Conservation (phyloP, 92 coral and sea anemone species). For the Epizoanthus ramosus region DNA sequence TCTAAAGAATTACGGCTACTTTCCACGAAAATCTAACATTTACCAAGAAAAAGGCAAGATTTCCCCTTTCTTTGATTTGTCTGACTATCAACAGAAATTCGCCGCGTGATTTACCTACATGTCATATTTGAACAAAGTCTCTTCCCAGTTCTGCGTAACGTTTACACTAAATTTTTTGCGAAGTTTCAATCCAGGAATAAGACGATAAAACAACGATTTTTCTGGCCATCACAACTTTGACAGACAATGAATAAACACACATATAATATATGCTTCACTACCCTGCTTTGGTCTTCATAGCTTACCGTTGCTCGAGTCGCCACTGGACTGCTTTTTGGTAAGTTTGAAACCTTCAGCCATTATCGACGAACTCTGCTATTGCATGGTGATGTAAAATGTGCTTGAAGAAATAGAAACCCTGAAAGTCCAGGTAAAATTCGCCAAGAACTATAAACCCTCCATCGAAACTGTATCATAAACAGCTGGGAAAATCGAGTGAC, state of each 20-base stretch:
- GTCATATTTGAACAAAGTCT: neutral
- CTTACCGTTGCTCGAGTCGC: slow-evolving; percentile 77
- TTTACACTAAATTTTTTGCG: neutral
- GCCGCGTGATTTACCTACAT: neutral
- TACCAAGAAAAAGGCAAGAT: too few relatives aligned
- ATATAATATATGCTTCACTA: neutral
- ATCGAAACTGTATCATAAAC: slow-evolving; percentile 4
- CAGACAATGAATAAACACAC: slow-evolving; percentile 3
- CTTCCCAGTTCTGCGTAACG: neutral
- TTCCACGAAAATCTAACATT: too few relatives aligned
- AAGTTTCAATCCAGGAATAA: neutral
- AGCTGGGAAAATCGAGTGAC: slow-evolving; percentile 30
- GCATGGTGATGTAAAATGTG: neutral
- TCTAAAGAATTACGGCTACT: too few relatives aligned
- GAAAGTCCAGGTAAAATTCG: neutral
- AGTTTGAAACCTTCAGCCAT: slow-evolving; percentile 91
- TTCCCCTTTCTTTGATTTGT: neutral
- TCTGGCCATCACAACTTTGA: slow-evolving; percentile 8
- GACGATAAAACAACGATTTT: neutral
- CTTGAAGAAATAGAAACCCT: slow-evolving; percentile 6
- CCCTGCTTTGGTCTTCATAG: neutral
- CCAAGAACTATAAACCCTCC: slow-evolving; percentile 14
- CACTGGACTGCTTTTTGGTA: slow-evolving; percentile 62
- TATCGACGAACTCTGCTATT: neutral
- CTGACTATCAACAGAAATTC: neutral